phyloP scores from a whole-genome alignment of 2,113 vertebrate genomes.

The Neogale vison region DNA sequence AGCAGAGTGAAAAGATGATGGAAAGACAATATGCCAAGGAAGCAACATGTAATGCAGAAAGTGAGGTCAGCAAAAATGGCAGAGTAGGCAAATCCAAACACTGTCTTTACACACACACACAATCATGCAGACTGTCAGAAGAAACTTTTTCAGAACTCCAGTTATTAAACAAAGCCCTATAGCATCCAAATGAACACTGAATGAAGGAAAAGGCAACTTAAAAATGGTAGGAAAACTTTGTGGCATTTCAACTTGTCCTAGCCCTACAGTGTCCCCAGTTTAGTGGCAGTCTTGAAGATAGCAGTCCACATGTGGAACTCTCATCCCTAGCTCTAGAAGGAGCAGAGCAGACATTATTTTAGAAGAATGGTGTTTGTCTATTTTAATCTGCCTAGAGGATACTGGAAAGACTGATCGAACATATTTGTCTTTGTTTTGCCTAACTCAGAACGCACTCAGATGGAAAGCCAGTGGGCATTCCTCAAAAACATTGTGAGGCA shows the following conservation, averaged over 20 bases:
- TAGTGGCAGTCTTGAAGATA: not conserved
- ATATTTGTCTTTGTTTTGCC: not conserved
- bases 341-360: not conserved
- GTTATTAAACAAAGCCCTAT: not conserved
- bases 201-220: not conserved
- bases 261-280: not conserved
- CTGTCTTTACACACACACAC: not conserved
- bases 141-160: not conserved
- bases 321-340: not conserved
- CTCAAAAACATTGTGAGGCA: not conserved
- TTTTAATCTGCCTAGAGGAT: not conserved
- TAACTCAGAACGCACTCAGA: not conserved
- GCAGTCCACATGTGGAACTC: not conserved
- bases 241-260: not conserved
- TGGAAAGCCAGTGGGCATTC: not conserved
- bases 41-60: not conserved
- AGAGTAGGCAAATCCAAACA: not conserved
- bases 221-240: not conserved
- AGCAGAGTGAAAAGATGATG: not conserved
- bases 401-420: not conserved
- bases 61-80: not conserved
- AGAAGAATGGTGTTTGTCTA: not conserved
- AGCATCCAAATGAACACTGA: not conserved
- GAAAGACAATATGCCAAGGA: not conserved
- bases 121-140: not conserved